Conservation (phyloP, 2,113 vertebrate species). For the Sturnus vulgaris region DNA sequence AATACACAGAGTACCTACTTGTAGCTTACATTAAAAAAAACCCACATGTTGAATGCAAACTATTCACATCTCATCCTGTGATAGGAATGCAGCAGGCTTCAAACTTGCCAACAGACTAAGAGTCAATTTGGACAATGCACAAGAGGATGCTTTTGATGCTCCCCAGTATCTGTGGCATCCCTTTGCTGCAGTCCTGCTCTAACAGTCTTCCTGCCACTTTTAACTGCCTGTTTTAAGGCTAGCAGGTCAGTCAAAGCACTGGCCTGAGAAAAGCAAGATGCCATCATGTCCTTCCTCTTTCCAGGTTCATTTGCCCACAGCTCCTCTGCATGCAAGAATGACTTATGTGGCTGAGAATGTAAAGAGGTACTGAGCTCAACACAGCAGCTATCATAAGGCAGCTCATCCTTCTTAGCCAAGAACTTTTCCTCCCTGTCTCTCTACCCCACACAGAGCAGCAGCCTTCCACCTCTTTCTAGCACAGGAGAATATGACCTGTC, state of each 20-base stretch:
- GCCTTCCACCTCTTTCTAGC: not conserved
- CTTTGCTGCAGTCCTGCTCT: not conserved
- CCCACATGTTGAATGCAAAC: not conserved
- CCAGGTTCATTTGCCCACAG: not conserved
- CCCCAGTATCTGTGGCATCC: not conserved
- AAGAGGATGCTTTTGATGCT: not conserved
- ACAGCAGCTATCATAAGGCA: not conserved
- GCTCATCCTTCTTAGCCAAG: not conserved
- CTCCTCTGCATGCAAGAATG: not conserved
- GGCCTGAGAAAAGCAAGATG: not conserved
- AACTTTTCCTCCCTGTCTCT: not conserved
- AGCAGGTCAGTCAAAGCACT: not conserved
- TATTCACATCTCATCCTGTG: not conserved
- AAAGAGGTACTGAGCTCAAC: not conserved
- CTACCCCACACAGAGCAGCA: not conserved
- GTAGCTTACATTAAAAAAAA: not conserved
- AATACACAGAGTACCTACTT: not conserved
- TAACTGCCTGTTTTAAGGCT: not conserved
- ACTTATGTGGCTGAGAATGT: not conserved
- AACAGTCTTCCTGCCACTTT: not conserved
- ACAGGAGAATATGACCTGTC: not conserved
- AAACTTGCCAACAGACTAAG: not conserved
- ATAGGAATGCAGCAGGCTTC: not conserved
- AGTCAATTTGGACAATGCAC: not conserved
- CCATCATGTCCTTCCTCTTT: not conserved